These are phyloP conservation scores for Actinia tenebrosa DNA, from an alignment of 64 coral and sea anemone species.

Conservation along the genomic window DNA sequence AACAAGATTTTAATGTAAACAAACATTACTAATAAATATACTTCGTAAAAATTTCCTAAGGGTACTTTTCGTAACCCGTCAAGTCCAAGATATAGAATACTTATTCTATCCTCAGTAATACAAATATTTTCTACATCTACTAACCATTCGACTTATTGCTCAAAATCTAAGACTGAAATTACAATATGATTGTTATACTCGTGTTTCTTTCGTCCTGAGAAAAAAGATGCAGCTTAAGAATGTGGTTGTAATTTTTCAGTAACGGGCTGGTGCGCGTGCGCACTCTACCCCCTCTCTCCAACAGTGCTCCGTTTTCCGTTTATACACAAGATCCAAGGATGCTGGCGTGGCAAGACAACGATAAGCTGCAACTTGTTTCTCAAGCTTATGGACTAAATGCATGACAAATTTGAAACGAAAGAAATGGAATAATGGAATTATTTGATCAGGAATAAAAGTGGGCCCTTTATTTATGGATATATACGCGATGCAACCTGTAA, in stretches of 20 bases:
- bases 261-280: too few species aligned
- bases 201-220: neutral
- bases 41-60: conserved; percentile 4
- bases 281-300: too few species aligned
- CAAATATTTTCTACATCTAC: neutral
- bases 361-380: neutral
- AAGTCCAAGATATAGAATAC: neutral
- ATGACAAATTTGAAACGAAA: neutral
- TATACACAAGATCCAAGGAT: too few species aligned
- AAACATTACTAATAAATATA: conserved; percentile 15
- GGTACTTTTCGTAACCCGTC: neutral
- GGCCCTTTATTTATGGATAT: neutral
- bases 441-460: conserved; percentile 2
- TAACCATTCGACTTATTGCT: neutral
- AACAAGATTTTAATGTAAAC: neutral
- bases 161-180: conserved; percentile 3
- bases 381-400: neutral
- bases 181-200: neutral
- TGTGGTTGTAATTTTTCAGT: too few species aligned
- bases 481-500: too few species aligned
- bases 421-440: conserved; percentile 3
- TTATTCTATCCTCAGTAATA: neutral
- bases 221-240: neutral
- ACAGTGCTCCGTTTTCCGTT: too few species aligned
- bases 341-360: too few species aligned